Evolutionary conservation across 2,888 invertebrate genomes (phyloP).

Genomic region (Ochropleura plecta): DNA sequence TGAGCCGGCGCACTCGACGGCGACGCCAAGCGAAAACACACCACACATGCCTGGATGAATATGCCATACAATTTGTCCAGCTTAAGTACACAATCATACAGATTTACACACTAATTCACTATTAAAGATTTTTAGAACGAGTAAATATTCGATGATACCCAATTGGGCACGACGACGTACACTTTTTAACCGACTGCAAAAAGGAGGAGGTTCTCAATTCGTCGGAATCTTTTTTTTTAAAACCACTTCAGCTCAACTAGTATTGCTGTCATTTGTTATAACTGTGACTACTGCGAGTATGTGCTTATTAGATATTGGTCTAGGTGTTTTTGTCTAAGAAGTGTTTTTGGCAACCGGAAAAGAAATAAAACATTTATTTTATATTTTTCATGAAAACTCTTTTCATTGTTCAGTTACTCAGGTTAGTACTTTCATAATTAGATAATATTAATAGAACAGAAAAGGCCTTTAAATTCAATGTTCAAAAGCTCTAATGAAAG

Average conservation of each 20-base stretch:
- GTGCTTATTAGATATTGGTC: background rate
- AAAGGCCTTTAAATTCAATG: background rate
- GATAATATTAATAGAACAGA: background rate
- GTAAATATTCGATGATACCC: background rate
- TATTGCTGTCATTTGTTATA: background rate
- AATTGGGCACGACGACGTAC: background rate
- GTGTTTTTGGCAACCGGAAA: background rate
- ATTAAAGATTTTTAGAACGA: background rate
- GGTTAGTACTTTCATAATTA: background rate
- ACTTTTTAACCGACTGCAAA: background rate
- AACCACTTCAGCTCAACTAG: background rate
- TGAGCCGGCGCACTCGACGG: constrained; percentile 62
- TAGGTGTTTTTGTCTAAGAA: background rate
- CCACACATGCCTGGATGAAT: constrained; percentile 22
- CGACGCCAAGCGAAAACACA: constrained; percentile 50
- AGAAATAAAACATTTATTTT: background rate
- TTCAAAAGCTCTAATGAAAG: constrained; percentile 9
- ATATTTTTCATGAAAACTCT: background rate
- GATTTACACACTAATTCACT: constrained; percentile 35
- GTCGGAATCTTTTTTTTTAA: too few relatives aligned
- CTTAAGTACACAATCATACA: constrained; percentile 28
- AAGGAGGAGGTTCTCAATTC: too few relatives aligned
- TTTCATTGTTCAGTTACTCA: background rate
- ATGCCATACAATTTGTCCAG: constrained; percentile 45
- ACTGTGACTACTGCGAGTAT: background rate